Base-by-base conservation (phyloP, 2,113 vertebrate genomes). In the Sula dactylatra region DNA sequence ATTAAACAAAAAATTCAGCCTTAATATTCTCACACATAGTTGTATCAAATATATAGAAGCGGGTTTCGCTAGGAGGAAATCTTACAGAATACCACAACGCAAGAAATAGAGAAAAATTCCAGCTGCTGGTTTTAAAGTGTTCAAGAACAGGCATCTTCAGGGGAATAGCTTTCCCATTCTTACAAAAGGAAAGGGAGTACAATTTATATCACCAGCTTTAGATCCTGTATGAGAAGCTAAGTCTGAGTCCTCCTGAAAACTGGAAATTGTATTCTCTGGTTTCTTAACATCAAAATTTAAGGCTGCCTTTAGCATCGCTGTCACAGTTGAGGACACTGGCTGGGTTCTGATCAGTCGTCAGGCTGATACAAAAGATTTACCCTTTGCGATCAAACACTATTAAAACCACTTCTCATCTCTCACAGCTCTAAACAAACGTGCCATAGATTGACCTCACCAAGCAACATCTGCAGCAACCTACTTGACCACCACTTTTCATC, bases 1-100 rank as follows among this genome's bases (percentile, higher is more conserved):
- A 88, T 97, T 97, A 97, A 82, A 86, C 64, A 97, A 97, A 98
- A 97, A 97, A n/a, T n/a, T 94, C 97, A 96, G 79, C 85, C 92
- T 91, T 79, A 93, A 91, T 96, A 85, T 67, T 76, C 95, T 93
- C 83, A 82, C 70, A 55, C 74, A 24, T 18, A 31, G 93, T 74
- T 95, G 61, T 67, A 94, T 54, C 67, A 92, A 77, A 91, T 20
- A 58, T 11, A 88, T 10, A 49, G 29, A 77, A 66, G 85, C 6
- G 25, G 10, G 26, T 8, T 89, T 93, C 85, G 17, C 54, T 82
- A 40, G 74, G 42, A 77, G 91, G 26, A 82, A 85, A 49, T 84
- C 44, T 91, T 45, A 31, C 1, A 8, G 78, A 89, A 72, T 22
- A 49, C 38, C 66, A 82, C 29, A 89, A 49, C 61, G 58, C 58